Evolutionary conservation across 2,888 invertebrate species (phyloP), one percentile per base, ranked within the genome.

Genomic region (Nysson spinosus): DNA sequence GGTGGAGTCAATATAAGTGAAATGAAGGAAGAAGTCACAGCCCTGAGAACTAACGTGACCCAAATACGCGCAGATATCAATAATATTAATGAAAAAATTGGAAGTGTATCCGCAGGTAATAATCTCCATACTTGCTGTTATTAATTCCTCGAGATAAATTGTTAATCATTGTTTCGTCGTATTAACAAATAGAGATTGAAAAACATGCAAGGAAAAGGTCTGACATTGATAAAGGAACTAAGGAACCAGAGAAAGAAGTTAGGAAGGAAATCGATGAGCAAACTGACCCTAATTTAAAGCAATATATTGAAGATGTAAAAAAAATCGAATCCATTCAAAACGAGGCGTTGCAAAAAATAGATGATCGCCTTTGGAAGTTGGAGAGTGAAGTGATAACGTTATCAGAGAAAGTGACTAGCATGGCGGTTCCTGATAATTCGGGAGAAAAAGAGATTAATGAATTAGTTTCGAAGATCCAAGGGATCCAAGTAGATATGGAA

Each of bases 401-500:
- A 47, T 57, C 77, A 24, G 83, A 85, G 55, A 81, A 50, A 49
- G 12, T 63, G 2, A 46, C 80, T 1, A 42, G 37, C n/a, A 28
- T 40, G 0, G 46, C 63, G 4, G 24, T 51, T 17, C 64, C 19
- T 3, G 62, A 32, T 1, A 5, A 20, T 5, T 30, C 54, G 1
- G 66, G 40, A 4, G 67, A 26, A 1, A 37, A 42, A 1, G 76
- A 74, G 2, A 57, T 88, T 9, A 75, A 78, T 3, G 88, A 88
- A 7, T 69, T 89, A 4, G 83, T 85, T 57, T 76, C 79, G 22
- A 88, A 88, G 50, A 77, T 89, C 1, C 70, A 85, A 6, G 68
- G 72, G 4, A 73, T 90, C 3, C 87, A 89, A 74, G 72, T 73
- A 1, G 88, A 90, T n/a, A 82, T 90, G 68, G 84, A 85, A 11